These are phyloP conservation scores for Bemisia tabaci DNA, from an alignment of 1,140 invertebrate species.

Conservation along the genomic window DNA sequence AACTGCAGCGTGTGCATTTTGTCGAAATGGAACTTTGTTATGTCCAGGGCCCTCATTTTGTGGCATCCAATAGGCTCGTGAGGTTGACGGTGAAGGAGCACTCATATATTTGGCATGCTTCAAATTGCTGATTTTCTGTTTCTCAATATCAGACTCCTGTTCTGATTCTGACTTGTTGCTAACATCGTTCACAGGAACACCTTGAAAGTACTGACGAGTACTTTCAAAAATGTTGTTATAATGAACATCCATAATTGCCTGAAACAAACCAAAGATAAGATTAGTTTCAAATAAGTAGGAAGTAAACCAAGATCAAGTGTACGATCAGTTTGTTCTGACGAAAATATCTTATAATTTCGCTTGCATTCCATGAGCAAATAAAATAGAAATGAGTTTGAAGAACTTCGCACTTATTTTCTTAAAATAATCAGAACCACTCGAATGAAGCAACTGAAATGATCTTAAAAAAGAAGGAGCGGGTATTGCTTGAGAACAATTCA, in stretches of 20 bases:
- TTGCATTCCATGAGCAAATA: too few species aligned
- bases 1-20: not conserved
- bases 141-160: not conserved
- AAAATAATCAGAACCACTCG: too few species aligned
- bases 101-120: not conserved
- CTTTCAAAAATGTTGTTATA: not conserved
- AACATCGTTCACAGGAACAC: not conserved
- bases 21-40: not conserved
- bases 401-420: too few species aligned
- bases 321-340: too few species aligned
- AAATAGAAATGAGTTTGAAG: too few species aligned
- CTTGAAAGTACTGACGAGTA: not conserved
- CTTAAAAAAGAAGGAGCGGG: too few species aligned
- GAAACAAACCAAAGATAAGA: too few species aligned
- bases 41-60: not conserved
- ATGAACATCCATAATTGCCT: not conserved
- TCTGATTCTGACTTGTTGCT: not conserved
- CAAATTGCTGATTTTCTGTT: not conserved
- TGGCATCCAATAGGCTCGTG: not conserved
- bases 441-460: too few species aligned
- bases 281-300: too few species aligned
- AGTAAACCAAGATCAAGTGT: too few species aligned
- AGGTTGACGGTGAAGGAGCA: not conserved
- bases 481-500: too few species aligned
- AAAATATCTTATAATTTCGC: too few species aligned